Evolutionary conservation across 2,888 invertebrate genomes (phyloP).

Genomic region (Catocala sponsa): DNA sequence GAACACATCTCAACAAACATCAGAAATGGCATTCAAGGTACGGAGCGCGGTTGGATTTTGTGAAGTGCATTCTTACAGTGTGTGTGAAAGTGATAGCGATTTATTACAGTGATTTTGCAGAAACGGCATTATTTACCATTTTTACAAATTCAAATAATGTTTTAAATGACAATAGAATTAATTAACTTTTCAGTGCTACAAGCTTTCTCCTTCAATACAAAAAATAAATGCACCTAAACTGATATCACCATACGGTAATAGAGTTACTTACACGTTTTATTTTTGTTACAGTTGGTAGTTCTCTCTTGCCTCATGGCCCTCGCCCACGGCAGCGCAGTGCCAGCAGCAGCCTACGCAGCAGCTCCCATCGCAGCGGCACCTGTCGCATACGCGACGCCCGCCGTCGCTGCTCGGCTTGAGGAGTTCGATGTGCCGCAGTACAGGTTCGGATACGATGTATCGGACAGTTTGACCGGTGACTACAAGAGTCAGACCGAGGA

Average conservation of each 20-base stretch:
- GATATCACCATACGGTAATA: background rate
- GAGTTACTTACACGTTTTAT: background rate
- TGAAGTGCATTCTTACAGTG: constrained; percentile 62
- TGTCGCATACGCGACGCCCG: constrained; percentile 59
- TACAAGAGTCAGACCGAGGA: constrained; percentile 81
- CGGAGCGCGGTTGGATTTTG: constrained; percentile 62
- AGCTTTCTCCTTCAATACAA: background rate
- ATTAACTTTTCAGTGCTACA: background rate
- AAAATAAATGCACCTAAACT: background rate
- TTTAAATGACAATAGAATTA: too few relatives aligned
- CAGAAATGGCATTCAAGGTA: constrained; percentile 85
- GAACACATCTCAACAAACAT: constrained; percentile 71
- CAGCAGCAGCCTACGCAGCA: constrained; percentile 49
- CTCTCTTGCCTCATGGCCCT: constrained; percentile 77
- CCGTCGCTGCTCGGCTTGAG: constrained; percentile 63
- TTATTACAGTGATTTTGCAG: constrained; percentile 17
- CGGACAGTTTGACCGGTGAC: constrained; percentile 77
- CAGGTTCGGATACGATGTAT: constrained; percentile 76
- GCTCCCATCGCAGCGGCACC: constrained; percentile 60
- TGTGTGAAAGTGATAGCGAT: constrained; percentile 45
- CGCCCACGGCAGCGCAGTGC: constrained; percentile 72
- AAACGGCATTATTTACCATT: background rate
- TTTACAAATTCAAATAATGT: too few relatives aligned
- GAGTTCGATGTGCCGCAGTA: constrained; percentile 89
- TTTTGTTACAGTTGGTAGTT: constrained; percentile 75